Evolutionary conservation across 2,888 invertebrate species (phyloP).

Genomic region (Dasypolia templi): DNA sequence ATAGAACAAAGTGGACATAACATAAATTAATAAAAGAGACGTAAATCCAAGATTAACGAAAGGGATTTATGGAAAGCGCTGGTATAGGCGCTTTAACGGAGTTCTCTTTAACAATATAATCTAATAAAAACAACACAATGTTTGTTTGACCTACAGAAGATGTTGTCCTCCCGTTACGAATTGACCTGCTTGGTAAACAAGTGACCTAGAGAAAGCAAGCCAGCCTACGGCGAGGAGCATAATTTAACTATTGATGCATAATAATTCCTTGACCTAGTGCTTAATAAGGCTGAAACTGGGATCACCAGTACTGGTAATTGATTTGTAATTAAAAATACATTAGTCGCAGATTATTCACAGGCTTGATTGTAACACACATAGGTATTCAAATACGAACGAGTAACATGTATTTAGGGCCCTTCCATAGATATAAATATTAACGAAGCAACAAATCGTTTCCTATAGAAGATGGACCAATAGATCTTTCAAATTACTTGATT

Average conservation of each 20-base stretch:
- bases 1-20: slow-evolving; percentile 31
- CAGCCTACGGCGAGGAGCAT: slow-evolving; percentile 56
- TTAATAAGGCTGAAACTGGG: slow-evolving; percentile 65
- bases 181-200: slow-evolving; percentile 65
- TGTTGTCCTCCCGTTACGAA: slow-evolving; percentile 76
- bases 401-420: slow-evolving; percentile 17
- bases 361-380: slow-evolving; percentile 13
- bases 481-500: slow-evolving; percentile 44
- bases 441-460: slow-evolving; percentile 19
- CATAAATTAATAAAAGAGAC: slow-evolving; percentile 29
- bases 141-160: slow-evolving; percentile 69
- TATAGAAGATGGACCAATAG: slow-evolving; percentile 44
- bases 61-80: slow-evolving; percentile 28
- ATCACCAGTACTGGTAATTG: slow-evolving; percentile 68
- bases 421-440: slow-evolving; percentile 22
- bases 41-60: slow-evolving; percentile 36
- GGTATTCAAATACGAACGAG: slow-evolving; percentile 13
- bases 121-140: slow-evolving; percentile 69
- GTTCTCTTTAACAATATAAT: slow-evolving; percentile 60
- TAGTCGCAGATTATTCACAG: slow-evolving; percentile 15
- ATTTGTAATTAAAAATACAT: slow-evolving; percentile 59
- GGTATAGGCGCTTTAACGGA: slow-evolving; percentile 53
- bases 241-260: slow-evolving; percentile 70
- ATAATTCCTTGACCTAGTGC: slow-evolving; percentile 74
- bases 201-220: slow-evolving; percentile 73